Evolutionary conservation across 2,797 vertebrate genomes (phyloP), one percentile per base, ranked within the genome.

Genomic region (Propithecus perrieri): DNA sequence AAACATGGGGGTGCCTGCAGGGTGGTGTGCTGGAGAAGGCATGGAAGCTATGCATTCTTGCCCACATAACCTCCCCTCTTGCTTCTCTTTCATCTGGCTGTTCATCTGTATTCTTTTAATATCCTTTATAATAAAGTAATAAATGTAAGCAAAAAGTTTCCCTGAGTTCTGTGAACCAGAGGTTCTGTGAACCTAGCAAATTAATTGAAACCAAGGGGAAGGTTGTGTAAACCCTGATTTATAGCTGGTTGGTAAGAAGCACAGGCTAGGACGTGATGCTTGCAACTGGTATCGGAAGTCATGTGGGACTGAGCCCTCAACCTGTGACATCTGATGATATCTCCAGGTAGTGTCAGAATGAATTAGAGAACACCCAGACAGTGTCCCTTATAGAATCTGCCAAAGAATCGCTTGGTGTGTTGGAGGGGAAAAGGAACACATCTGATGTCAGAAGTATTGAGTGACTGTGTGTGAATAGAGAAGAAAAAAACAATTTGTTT

Each of bases 21-120:
- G 13, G 2, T 67, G 13, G 24, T 5, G 13, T 14, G 5, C 24
- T 24, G 30, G 12, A 7, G 11, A 38, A 11, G 0, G 11, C 5
- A 20, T 4, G 14, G 71, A 35, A 43, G 0, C 38, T 85, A 17
- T 9, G 3, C 22, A 24, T 2, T 20, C n/a, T 30, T 28, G 35
- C 30, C 53, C 2, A 33, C 17, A 33, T 63, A 76, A n/a, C 1
- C 57, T 84, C 7, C 9, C 11, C n/a, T 20, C 20, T 18, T 3
- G 18, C 8, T 28, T 35, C 7, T 81, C 30, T 80, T 92, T 35
- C 9, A 28, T 43, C 35, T 35, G 75, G 48, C 30, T 22, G 1
- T 17, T 50, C 35, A 20, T 67, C 28, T 85, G 12, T 43, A 53
- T 75, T 1, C 30, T 43, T 43, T 43, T 41, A 65, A 53, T 20